These are phyloP conservation scores for Drosophila aff. DNA, from an alignment of 1,140 invertebrate genomes.

Conservation along the genomic window DNA sequence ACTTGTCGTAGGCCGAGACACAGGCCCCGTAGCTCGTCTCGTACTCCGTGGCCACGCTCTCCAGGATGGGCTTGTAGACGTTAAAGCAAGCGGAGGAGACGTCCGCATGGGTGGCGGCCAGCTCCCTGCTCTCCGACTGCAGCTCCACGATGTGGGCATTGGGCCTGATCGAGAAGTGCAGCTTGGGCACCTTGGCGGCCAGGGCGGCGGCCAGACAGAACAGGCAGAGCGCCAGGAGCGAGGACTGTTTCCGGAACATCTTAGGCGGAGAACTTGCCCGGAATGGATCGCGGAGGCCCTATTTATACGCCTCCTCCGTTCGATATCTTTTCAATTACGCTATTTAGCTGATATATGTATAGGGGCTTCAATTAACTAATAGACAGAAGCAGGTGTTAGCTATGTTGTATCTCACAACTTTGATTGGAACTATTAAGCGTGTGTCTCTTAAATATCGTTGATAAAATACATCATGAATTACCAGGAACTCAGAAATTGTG, in stretches of 20 bases:
- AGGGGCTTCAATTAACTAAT: not conserved
- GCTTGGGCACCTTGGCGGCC: conserved; percentile 2
- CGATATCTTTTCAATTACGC: conserved; percentile 39
- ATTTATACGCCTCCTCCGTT: conserved; percentile 13
- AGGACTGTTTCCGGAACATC: conserved; percentile 19
- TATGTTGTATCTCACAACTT: not conserved
- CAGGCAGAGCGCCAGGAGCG: conserved; percentile 10
- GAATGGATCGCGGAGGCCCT: not conserved
- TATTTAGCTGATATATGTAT: not conserved
- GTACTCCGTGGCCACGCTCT: conserved; percentile 10
- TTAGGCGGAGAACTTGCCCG: not conserved
- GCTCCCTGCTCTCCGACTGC: conserved; percentile 18
- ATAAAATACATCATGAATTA: too few species aligned
- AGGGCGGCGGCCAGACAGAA: conserved; percentile 7
- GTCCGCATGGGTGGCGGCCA: conserved; percentile 21
- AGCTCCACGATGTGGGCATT: conserved; percentile 31
- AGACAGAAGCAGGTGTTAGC: not conserved
- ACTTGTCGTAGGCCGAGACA: not conserved
- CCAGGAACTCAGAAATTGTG: too few species aligned
- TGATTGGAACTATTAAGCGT: not conserved
- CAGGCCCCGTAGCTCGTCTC: conserved; percentile 29
- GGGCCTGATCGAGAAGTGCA: conserved; percentile 9
- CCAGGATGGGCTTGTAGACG: conserved; percentile 33
- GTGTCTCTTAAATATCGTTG: too few species aligned
- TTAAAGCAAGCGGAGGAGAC: conserved; percentile 37